Evolutionary conservation across 1,140 invertebrate species (phyloP), one percentile per base, ranked within the genome.

Genomic region (Lasioglossum baleicum): DNA sequence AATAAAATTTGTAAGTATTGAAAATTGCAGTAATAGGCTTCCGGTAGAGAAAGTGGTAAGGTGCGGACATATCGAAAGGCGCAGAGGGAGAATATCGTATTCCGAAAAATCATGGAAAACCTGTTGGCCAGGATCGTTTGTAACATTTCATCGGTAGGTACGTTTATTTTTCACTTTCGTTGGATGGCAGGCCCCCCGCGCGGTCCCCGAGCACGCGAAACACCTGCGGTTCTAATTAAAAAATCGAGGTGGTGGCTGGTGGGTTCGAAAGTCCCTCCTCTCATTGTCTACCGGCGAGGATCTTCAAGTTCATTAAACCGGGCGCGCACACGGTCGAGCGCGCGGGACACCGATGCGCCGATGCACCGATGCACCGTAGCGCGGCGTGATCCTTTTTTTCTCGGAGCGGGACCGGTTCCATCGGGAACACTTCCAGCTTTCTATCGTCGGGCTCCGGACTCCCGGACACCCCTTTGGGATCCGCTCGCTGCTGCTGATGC

Each of bases 341-440:
- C 67, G 67, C 72, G 72, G 71, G 83, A 72, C 78, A 56, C 75
- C 70, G 75, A 86, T 81, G 84, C 81, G 76, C 78, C 6, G 10
- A 48, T 48, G 44, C 44, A 11, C 44, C 44, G 44, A 44, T 44
- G 44, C 44, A 44, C 44, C 44, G 44, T 13, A 10, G 44, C 13
- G 84, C 81, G 81, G 71, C 7, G 66, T 79, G 35, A 64, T 80
- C 72, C 70, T 75, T 76, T 53, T 53, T 53, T 53, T 15, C 51
- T 20, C 51, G 51, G 51, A 20, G 20, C 78, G 75, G 48, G 85
- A 86, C 85, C 85, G 85, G 84, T 87, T 85, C 77, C 75, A 87
- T 81, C 81, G 69, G 81, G 86, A 87, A 87, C 82, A 80, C 80
- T 84, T 87, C 85, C 86, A 85, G 86, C 86, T 87, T 87, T 87